Base-by-base conservation (phyloP, 2,113 vertebrate species). In the Asarcornis scutulata region DNA sequence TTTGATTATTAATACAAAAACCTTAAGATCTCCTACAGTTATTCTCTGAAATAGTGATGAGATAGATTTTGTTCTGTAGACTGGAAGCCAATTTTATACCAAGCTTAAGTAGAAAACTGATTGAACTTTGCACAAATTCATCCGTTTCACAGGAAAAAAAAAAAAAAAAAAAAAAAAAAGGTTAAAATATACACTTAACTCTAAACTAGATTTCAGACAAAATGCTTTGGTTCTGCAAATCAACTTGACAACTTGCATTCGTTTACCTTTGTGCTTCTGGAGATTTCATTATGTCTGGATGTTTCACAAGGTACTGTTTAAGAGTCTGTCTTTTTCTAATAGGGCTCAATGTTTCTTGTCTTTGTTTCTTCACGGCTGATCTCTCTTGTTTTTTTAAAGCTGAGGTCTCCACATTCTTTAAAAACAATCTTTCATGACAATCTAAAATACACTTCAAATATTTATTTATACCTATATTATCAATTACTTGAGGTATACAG, bases 211-310 rank as follows among this genome's bases (percentile, higher is more conserved):
- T 68, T 66, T 83, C 72, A 60, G 15, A 44, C 7, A 32, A 91
- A 92, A 20, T 76, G 42, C 26, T 83, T 76, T 73, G 5, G 18
- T 87, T 74, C 15, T 83, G 1, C 34, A 76, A 11, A 80, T 42
- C 3, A 89, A 68, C 9, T 7, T 42, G 38, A 46, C 3, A 44
- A 67, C 12, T 32, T 77, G 12, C 34, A 5, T 31, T 78, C 21
- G 83, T 36, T 95, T 96, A 97, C 97, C 95, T 89, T 84, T 82
- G 40, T 69, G 38, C 5, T 81, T 95, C 95, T 80, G 75, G 25
- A 82, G 74, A 67, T 48, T 22, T 60, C 50, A 42, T 36, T 82
- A 34, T 11, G 23, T 50, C 44, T 46, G 62, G 79, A 40, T 72
- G 52, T 56, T 96, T 96, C 82, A 63, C 23, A 3, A 85, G 66